Evolutionary conservation across 2,113 vertebrate genomes (phyloP).

Genomic region (Polypterus senegalus): DNA sequence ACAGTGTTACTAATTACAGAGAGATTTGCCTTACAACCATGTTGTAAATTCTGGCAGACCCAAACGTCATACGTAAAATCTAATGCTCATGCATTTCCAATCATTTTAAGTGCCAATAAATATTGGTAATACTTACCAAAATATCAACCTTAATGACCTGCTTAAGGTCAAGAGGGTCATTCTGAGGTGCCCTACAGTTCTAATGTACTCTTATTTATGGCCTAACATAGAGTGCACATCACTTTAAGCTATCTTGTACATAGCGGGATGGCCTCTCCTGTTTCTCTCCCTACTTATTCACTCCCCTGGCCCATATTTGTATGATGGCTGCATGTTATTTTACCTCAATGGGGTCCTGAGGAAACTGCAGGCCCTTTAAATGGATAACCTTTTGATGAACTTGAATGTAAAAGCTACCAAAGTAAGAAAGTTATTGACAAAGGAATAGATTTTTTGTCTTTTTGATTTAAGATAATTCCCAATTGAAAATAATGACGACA

Average conservation of each 20-base stretch:
- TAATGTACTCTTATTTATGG: too few species aligned
- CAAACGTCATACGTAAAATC: background rate
- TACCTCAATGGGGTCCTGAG: background rate
- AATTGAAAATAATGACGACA: background rate
- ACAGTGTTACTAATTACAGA: background rate
- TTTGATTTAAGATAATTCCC: background rate
- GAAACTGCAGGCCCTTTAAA: background rate
- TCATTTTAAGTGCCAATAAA: conserved; percentile 26
- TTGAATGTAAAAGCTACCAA: background rate
- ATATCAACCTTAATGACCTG: conserved; percentile 6
- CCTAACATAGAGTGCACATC: too few species aligned
- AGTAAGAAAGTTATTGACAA: background rate
- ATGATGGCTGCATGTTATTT: background rate
- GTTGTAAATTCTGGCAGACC: too few species aligned
- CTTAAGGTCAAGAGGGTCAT: conserved; percentile 12
- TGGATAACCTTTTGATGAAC: background rate
- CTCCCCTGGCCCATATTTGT: too few species aligned
- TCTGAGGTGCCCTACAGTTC: too few species aligned
- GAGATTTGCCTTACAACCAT: too few species aligned
- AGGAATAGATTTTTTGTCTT: background rate
- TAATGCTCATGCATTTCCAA: conserved; percentile 20
- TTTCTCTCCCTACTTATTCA: too few species aligned
- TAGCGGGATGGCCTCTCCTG: too few species aligned
- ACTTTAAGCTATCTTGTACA: too few species aligned
- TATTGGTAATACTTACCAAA: conserved; percentile 9